Evolutionary conservation across 2,888 invertebrate genomes (phyloP).

Genomic region (Deroplatys truncata): DNA sequence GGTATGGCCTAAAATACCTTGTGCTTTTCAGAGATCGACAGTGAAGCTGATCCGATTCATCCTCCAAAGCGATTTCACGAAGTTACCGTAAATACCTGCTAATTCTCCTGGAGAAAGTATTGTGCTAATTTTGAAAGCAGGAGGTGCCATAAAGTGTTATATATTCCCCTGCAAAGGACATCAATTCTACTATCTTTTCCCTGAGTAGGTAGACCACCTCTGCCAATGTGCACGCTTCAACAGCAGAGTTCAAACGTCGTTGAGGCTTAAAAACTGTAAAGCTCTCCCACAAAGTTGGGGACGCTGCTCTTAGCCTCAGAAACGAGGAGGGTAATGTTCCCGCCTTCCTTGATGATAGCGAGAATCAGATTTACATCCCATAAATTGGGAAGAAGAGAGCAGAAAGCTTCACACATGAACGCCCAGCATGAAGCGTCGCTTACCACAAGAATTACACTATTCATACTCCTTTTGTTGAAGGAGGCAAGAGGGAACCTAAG

Average conservation of each 20-base stretch:
- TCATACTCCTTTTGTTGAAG: neutral
- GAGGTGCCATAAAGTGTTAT: too few relatives aligned
- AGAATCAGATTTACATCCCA: neutral
- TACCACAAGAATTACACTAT: neutral
- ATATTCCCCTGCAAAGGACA: too few relatives aligned
- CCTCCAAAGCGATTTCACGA: too few relatives aligned
- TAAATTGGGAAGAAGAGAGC: neutral
- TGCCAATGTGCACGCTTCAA: neutral
- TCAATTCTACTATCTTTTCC: too few relatives aligned
- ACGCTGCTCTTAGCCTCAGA: neutral
- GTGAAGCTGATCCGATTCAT: too few relatives aligned
- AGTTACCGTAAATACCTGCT: too few relatives aligned
- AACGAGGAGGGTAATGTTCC: neutral
- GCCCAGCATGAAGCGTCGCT: neutral
- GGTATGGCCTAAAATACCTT: too few relatives aligned
- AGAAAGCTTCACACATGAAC: neutral
- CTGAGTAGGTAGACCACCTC: too few relatives aligned
- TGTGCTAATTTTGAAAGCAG: too few relatives aligned
- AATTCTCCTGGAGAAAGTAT: too few relatives aligned
- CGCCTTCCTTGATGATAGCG: neutral
- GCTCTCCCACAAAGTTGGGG: neutral
- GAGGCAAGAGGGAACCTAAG: neutral
- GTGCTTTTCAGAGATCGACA: too few relatives aligned
- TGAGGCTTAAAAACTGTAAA: neutral
- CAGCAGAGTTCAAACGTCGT: neutral